These are phyloP conservation scores for Cotesia chilonis DNA, from an alignment of 1,140 invertebrate genomes.

Conservation along the genomic window DNA sequence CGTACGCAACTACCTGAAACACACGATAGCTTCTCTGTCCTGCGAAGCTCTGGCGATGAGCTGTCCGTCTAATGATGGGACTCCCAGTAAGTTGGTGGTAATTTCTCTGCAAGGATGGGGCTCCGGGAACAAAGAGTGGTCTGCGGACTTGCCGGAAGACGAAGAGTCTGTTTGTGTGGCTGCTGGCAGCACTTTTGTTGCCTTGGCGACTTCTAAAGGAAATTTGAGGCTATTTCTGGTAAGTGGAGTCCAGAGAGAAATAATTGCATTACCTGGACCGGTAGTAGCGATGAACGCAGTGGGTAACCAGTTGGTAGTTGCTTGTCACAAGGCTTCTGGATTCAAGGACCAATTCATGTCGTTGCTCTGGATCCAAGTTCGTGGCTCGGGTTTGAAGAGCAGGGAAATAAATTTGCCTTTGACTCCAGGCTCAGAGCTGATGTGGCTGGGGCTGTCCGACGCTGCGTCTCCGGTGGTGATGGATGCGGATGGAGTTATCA, in stretches of 20 bases:
- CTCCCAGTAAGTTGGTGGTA: conserved; percentile 65
- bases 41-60: conserved; percentile 81
- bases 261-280: conserved; percentile 77
- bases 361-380: conserved; percentile 65
- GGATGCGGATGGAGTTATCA: conserved; percentile 75
- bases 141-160: conserved; percentile 74
- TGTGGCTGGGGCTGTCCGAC: conserved; percentile 87
- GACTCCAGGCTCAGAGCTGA: conserved; percentile 73
- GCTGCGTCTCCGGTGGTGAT: conserved; percentile 75
- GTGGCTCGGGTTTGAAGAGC: conserved; percentile 59
- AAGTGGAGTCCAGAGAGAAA: conserved; percentile 85
- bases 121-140: conserved; percentile 90
- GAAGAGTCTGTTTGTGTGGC: conserved; percentile 81
- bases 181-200: conserved; percentile 78
- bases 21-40: conserved; percentile 86
- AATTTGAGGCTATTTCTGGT: conserved; percentile 84
- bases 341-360: conserved; percentile 70
- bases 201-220: conserved; percentile 77
- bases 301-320: conserved; percentile 76
- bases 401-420: conserved; percentile 73
- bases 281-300: conserved; percentile 76
- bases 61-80: conserved; percentile 69
- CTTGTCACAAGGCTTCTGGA: conserved; percentile 74
- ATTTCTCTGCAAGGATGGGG: conserved; percentile 65
- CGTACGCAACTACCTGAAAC: conserved; percentile 82